Conservation (phyloP, 2,888 invertebrate genomes). For the Magallana nippona region DNA sequence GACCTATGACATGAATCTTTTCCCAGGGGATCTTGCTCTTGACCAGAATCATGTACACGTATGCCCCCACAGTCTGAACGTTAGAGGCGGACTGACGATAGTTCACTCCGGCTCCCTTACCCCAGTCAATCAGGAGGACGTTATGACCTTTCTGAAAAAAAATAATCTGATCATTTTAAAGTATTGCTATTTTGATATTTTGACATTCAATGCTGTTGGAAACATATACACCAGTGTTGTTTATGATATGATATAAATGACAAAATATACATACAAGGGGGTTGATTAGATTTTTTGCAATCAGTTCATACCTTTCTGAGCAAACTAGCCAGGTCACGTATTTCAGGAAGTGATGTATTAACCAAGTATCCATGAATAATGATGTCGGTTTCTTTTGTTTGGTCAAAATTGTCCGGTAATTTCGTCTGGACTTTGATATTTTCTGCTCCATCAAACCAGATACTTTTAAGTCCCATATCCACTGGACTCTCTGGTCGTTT, state of each 20-base stretch:
- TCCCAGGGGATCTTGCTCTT: not conserved
- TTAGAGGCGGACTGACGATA: not conserved
- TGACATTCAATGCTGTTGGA: too few relatives aligned
- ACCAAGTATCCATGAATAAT: conserved; percentile 2
- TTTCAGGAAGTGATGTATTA: not conserved
- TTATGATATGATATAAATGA: too few relatives aligned
- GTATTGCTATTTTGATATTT: too few relatives aligned
- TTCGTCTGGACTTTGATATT: not conserved
- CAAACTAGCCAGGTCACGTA: not conserved
- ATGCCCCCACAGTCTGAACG: not conserved
- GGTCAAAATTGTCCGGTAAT: not conserved
- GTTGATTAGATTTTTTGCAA: too few relatives aligned
- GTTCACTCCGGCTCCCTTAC: not conserved
- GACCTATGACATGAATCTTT: not conserved
- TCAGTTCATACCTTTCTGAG: not conserved
- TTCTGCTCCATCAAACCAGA: not conserved
- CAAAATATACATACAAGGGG: too few relatives aligned
- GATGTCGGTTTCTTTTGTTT: not conserved
- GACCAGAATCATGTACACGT: not conserved
- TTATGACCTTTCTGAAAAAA: not conserved
- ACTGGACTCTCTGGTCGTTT: not conserved
- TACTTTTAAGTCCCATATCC: not conserved
- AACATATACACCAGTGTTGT: too few relatives aligned
- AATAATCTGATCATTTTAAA: too few relatives aligned
- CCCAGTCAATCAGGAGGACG: not conserved